Evolutionary conservation across 2,113 vertebrate genomes (phyloP).

Genomic region (Zosterops hypoxanthus): DNA sequence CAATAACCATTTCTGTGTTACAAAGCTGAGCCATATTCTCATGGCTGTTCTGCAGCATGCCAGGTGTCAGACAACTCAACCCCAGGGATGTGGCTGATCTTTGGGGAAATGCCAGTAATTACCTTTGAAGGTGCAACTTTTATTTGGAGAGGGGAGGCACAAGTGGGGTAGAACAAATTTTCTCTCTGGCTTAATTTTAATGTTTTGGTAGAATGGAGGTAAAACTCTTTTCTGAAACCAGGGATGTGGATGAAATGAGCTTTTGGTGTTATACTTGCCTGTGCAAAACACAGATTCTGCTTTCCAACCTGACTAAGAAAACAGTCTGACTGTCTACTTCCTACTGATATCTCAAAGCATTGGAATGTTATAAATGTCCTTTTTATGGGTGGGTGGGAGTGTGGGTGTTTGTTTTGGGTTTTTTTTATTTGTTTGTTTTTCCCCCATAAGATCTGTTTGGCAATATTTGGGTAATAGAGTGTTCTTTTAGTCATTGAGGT

Average conservation of each 20-base stretch:
- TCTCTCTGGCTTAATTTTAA: not conserved
- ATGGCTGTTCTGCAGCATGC: not conserved
- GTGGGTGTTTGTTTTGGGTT: not conserved
- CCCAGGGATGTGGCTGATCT: not conserved
- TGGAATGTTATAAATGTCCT: not conserved
- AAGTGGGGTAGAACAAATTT: not conserved
- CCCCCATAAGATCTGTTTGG: not conserved
- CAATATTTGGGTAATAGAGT: not conserved
- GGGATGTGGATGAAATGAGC: not conserved
- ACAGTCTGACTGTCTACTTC: not conserved
- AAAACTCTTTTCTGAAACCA: not conserved
- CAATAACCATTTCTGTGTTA: not conserved
- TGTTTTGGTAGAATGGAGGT: not conserved
- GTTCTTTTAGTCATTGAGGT: not conserved
- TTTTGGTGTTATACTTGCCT: not conserved
- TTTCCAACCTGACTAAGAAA: not conserved
- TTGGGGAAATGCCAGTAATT: not conserved
- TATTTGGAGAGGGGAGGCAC: not conserved
- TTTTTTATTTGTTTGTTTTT: not conserved
- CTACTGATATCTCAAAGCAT: not conserved
- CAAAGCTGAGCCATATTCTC: not conserved
- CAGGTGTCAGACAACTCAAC: not conserved
- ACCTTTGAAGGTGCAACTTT: not conserved
- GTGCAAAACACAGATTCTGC: not conserved
- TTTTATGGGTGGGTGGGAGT: rapidly evolving